phyloP scores from a whole-genome alignment of 1,140 invertebrate species.

The Microvelia longipes region DNA sequence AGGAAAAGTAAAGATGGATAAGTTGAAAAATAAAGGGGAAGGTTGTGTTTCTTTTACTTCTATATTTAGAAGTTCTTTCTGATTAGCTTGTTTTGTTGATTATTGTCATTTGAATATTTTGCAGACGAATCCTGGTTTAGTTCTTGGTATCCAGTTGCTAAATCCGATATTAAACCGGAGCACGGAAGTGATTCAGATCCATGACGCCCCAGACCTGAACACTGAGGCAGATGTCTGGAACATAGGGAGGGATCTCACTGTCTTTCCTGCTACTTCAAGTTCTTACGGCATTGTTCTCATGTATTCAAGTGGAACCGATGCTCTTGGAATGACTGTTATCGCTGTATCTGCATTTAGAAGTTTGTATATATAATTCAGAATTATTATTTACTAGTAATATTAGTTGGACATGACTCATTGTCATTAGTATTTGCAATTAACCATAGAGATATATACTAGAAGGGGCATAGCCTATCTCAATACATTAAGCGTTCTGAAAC shows the following conservation, averaged over 20 bases:
- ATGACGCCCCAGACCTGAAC: constrained; percentile 42
- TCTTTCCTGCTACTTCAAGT: constrained; percentile 73
- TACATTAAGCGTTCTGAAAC: too few species aligned
- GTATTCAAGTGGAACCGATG: constrained; percentile 61
- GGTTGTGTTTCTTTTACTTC: too few species aligned
- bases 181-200: constrained; percentile 61
- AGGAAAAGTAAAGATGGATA: too few species aligned
- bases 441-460: too few species aligned
- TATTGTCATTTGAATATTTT: too few species aligned
- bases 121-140: constrained; percentile 51
- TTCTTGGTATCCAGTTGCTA: constrained; percentile 63
- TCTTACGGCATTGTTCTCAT: constrained; percentile 66
- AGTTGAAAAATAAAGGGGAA: too few species aligned
- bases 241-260: constrained; percentile 59
- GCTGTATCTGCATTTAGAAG: constrained; percentile 41
- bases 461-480: too few species aligned
- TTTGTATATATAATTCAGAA: constrained; percentile 5
- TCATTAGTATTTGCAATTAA: too few species aligned
- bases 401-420: too few species aligned
- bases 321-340: constrained; percentile 66
- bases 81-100: too few species aligned
- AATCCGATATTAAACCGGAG: constrained; percentile 79
- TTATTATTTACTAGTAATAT: too few species aligned
- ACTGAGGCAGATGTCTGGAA: constrained; percentile 51
- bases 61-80: too few species aligned